These are phyloP conservation scores for Tragulus kanchil DNA, from an alignment of 2,113 vertebrate genomes.

Conservation along the genomic window DNA sequence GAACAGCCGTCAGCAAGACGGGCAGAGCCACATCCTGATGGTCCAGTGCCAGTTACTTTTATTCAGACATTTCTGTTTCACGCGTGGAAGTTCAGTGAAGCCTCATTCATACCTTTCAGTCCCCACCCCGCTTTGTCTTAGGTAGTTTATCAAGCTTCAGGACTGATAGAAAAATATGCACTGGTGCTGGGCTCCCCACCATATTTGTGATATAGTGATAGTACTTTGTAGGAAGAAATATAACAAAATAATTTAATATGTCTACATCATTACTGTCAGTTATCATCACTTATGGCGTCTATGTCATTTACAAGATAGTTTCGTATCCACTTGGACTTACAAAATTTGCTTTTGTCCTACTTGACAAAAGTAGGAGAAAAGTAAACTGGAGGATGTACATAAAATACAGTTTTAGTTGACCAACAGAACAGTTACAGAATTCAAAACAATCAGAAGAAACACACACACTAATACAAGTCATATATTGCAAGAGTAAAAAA, in stretches of 20 bases:
- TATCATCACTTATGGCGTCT: neutral
- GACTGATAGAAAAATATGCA: neutral
- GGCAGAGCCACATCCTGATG: neutral
- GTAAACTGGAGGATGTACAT: neutral
- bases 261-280: neutral
- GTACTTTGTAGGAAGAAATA: neutral
- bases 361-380: neutral
- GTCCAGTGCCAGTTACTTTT: neutral
- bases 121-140: neutral
- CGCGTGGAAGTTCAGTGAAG: neutral
- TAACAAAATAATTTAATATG: neutral
- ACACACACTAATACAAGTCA: neutral
- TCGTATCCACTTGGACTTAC: neutral
- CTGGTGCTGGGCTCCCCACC: neutral
- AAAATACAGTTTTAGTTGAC: neutral
- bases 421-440: neutral
- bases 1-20: neutral
- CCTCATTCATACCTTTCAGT: rapidly evolving
- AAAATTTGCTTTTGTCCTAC: neutral
- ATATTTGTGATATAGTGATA: neutral
- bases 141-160: neutral
- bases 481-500: neutral
- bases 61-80: neutral
- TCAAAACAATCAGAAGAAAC: neutral
- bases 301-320: neutral